A percentile compares a stretch with the other conserved stretches of the same genome.
These are phyloP conservation scores for Hippocampus guttulatus DNA, from an alignment of 2,113 vertebrate genomes.

Conservation along the genomic window DNA sequence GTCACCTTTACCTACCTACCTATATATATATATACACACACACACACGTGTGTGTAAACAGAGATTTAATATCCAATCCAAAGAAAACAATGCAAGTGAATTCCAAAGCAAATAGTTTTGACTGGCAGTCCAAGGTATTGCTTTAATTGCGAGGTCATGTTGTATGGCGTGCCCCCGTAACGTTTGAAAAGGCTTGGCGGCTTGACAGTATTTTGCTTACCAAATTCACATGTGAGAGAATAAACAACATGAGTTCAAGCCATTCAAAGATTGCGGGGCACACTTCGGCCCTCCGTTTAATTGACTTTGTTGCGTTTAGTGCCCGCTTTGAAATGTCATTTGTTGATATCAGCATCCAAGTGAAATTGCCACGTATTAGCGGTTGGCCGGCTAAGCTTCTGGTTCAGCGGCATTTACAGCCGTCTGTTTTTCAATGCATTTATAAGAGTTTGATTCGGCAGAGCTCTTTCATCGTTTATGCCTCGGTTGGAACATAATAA, in stretches of 20 bases:
- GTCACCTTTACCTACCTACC: too few relatives aligned
- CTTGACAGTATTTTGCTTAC: too few relatives aligned
- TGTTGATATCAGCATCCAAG: constrained; percentile 94
- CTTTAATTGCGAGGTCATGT: not conserved
- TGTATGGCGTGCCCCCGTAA: not conserved
- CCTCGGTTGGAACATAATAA: constrained; percentile 97
- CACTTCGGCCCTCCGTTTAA: constrained; percentile 67
- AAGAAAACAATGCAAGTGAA: not conserved
- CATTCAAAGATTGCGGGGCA: constrained; percentile 55
- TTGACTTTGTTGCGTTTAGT: constrained; percentile 71
- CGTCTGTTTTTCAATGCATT: constrained; percentile 99
- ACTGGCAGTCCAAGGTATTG: not conserved
- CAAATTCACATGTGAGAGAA: constrained; percentile 20
- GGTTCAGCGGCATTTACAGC: constrained; percentile 98
- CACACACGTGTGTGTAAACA: too few relatives aligned
- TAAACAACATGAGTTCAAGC: constrained; percentile 65
- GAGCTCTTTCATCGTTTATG: constrained; percentile 98
- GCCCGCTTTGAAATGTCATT: constrained; percentile 84
- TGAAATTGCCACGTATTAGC: constrained; percentile 96
- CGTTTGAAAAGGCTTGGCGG: not conserved
- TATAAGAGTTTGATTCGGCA: constrained; percentile 99
- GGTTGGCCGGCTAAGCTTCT: constrained; percentile 97
- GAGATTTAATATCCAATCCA: not conserved
- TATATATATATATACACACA: too few relatives aligned
- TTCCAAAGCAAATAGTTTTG: not conserved